These are phyloP conservation scores for Mimachlamys varia DNA, from an alignment of 2,888 invertebrate genomes.

Conservation along the genomic window DNA sequence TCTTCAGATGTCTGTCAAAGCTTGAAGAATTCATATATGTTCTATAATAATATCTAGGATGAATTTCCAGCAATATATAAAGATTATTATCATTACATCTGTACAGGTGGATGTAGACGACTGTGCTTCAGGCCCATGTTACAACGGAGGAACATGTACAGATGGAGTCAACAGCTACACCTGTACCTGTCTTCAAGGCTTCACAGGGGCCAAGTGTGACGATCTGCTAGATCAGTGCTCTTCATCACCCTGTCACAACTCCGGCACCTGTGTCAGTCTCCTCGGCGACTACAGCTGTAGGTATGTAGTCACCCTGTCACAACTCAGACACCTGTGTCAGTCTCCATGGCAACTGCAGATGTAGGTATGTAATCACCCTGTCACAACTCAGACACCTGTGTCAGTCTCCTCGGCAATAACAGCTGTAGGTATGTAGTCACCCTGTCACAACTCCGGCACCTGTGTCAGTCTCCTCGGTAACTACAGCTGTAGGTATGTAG, in stretches of 20 bases:
- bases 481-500: constrained; percentile 61
- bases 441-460: constrained; percentile 89
- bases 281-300: constrained; percentile 91
- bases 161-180: constrained; percentile 57
- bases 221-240: not conserved
- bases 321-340: constrained; percentile 84
- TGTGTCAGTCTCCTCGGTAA: constrained; percentile 63
- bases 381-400: constrained; percentile 80
- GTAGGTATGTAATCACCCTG: constrained; percentile 82
- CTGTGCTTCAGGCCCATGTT: constrained; percentile 60
- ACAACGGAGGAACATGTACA: constrained; percentile 60
- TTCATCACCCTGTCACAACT: constrained; percentile 52
- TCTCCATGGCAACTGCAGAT: not conserved
- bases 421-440: constrained; percentile 95
- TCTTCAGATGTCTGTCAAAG: no score
- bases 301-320: constrained; percentile 94
- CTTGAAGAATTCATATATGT: no score
- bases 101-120: constrained; percentile 47
- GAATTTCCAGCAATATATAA: no score
- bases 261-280: constrained; percentile 41
- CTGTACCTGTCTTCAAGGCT: constrained; percentile 58
- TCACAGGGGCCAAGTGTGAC: constrained; percentile 37
- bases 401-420: constrained; percentile 84
- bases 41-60: no score
- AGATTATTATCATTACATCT: no score